Evolutionary conservation across 2,888 invertebrate genomes (phyloP), one percentile per base, ranked within the genome.

Genomic region (Drosophila tanythrix): DNA sequence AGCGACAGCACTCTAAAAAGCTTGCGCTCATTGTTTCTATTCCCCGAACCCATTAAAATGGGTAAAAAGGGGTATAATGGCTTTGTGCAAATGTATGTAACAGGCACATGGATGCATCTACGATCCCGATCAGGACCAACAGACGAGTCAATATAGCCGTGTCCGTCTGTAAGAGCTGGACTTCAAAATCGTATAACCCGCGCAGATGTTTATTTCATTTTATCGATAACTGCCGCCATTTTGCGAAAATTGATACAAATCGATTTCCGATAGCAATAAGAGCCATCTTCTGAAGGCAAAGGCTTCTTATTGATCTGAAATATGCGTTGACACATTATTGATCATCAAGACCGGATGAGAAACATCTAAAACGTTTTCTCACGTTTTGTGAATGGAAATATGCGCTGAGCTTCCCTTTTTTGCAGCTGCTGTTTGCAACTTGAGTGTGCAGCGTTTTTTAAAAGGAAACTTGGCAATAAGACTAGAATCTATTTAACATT

Each of bases 1-100:
- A 64, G 56, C 40, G 33, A 51, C 38, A 63, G 60, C 66, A 70
- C 65, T 77, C 65, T 66, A 48, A 36, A 52, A 36, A 57, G 33
- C 58, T 76, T 33, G 43, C 38, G 51, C 60, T 61, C 43, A 43
- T n/a, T 70, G 36, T 46, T 64, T 68, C 40, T 27, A 55, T 29
- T n/a, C n/a, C 56, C 0, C 13, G 29, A 13, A 29, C 38, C 29
- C 38, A 56, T 40, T 56, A 13, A 38, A 40, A n/a, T n/a, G 13
- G 6, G 2, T 38, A 15, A 4, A 29, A 38, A n/a, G 7, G 38
- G 38, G 27, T 27, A 46, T 46, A 46, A 46, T 25, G 25, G 25
- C 3, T 15, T 8, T 15, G 25, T 15, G 8, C 3, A 46, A 25
- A 15, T 25, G 7, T 8, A 46, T 46, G 46, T 15, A 15, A 8